Evolutionary conservation across 2,113 vertebrate genomes (phyloP).

Genomic region (Gadus macrocephalus): DNA sequence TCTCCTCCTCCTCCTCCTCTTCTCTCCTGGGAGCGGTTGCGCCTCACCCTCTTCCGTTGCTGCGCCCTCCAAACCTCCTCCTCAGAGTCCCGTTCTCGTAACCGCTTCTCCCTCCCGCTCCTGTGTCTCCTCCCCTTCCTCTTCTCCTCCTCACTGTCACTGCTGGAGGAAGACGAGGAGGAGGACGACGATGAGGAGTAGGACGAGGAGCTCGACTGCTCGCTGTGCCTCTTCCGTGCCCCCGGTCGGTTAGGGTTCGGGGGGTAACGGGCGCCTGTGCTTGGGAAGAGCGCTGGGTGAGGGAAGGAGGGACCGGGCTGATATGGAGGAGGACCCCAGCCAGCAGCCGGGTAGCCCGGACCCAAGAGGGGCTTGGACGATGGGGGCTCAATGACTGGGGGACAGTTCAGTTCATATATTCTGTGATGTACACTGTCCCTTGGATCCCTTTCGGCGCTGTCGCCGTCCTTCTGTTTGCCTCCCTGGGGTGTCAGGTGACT

Average conservation of each 20-base stretch:
- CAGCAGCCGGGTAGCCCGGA: conserved; percentile 22
- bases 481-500: conserved; percentile 19
- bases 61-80: neutral
- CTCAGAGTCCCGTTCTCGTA: conserved; percentile 23
- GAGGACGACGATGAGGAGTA: conserved; percentile 53
- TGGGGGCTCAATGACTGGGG: conserved; percentile 11
- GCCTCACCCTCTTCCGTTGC: no score
- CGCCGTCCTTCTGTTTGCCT: conserved; percentile 28
- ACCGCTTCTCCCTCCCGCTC: conserved; percentile 28
- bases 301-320: conserved; percentile 9
- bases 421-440: neutral
- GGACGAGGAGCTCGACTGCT: conserved; percentile 43
- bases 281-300: conserved; percentile 20
- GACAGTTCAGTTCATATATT: neutral
- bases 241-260: neutral
- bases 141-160: conserved; percentile 46
- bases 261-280: conserved; percentile 11
- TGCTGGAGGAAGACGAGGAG: conserved; percentile 47
- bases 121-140: conserved; percentile 42
- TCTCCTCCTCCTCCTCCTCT: conserved; percentile 37
- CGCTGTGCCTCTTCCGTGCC: conserved; percentile 36
- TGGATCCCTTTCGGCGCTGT: neutral
- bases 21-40: conserved; percentile 9
- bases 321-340: conserved; percentile 37
- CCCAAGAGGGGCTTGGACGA: conserved; percentile 21